These are phyloP conservation scores for Drosophila arawakana DNA, from an alignment of 1,140 invertebrate genomes.

Conservation along the genomic window DNA sequence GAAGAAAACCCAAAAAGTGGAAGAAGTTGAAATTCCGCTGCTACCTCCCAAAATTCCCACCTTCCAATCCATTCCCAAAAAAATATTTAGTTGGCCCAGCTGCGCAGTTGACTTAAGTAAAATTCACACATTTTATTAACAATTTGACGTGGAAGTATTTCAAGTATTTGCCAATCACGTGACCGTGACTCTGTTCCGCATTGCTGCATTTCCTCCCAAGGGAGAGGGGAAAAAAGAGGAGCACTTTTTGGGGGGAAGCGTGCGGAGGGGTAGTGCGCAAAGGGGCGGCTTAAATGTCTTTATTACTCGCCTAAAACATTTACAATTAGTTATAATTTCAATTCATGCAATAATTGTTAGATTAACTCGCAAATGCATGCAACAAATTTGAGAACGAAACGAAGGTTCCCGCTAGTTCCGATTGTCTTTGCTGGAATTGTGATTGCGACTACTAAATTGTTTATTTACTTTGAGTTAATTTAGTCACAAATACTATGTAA, in stretches of 20 bases:
- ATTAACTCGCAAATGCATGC: constrained; percentile 38
- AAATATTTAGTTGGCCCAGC: neutral
- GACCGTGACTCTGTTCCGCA: constrained; percentile 50
- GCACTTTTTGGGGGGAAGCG: neutral
- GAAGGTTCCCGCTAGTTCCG: constrained; percentile 24
- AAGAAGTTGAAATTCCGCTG: neutral
- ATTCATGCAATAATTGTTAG: constrained; percentile 41
- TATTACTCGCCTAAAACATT: constrained; percentile 41
- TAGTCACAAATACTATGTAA: no score
- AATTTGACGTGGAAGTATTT: constrained; percentile 18
- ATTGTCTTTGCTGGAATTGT: constrained; percentile 17
- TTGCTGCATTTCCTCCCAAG: constrained; percentile 30
- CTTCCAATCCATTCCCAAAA: neutral
- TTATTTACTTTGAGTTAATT: no score
- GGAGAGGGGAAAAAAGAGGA: neutral
- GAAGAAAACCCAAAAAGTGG: constrained; percentile 35
- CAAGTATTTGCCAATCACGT: constrained; percentile 50
- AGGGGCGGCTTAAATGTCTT: constrained; percentile 27
- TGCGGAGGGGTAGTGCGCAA: neutral
- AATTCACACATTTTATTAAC: constrained; percentile 7
- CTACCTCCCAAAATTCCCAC: neutral
- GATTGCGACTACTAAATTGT: constrained; percentile 3
- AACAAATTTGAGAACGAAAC: constrained; percentile 22
- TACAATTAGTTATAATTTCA: constrained; percentile 41
- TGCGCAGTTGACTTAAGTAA: constrained; percentile 11